Conservation (phyloP, 37 sponge, comb jelly and placozoan species). For the Agelas oroides region DNA sequence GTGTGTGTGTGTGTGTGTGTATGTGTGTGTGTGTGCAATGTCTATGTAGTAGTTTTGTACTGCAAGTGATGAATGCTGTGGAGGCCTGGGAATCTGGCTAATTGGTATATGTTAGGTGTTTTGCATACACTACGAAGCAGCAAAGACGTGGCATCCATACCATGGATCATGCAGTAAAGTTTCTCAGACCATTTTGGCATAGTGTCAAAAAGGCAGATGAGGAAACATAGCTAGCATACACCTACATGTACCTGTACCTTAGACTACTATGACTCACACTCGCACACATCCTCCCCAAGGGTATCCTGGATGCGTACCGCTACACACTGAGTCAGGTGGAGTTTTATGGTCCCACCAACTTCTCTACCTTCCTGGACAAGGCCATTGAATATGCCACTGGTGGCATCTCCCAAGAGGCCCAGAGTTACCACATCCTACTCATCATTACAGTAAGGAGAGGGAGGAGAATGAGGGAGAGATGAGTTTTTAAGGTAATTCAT, state of each 20-base stretch:
- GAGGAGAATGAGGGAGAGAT: too few relatives aligned
- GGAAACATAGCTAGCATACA: too few relatives aligned
- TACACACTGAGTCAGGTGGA: slow-evolving; percentile 68
- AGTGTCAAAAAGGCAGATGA: too few relatives aligned
- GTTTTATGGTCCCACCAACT: slow-evolving; percentile 87
- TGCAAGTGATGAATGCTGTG: too few relatives aligned
- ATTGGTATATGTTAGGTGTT: too few relatives aligned
- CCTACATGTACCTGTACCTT: neutral
- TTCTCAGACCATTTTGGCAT: too few relatives aligned
- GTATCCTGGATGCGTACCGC: slow-evolving; percentile 84
- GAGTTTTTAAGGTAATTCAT: too few relatives aligned
- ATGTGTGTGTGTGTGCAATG: neutral
- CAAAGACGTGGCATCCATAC: too few relatives aligned
- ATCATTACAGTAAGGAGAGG: slow-evolving; percentile 79
- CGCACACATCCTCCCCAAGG: slow-evolving; percentile 45
- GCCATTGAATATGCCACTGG: slow-evolving; percentile 50
- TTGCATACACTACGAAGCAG: too few relatives aligned
- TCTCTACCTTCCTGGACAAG: slow-evolving; percentile 77
- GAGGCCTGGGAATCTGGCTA: too few relatives aligned
- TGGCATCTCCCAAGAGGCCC: slow-evolving; percentile 53
- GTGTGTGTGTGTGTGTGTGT: neutral
- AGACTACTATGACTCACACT: neutral
- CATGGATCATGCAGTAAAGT: too few relatives aligned
- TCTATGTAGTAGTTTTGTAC: too few relatives aligned
- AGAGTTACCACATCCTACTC: slow-evolving; percentile 80